Conservation (phyloP, 2,797 vertebrate genomes). For the Mormyrus hasselquistii region DNA sequence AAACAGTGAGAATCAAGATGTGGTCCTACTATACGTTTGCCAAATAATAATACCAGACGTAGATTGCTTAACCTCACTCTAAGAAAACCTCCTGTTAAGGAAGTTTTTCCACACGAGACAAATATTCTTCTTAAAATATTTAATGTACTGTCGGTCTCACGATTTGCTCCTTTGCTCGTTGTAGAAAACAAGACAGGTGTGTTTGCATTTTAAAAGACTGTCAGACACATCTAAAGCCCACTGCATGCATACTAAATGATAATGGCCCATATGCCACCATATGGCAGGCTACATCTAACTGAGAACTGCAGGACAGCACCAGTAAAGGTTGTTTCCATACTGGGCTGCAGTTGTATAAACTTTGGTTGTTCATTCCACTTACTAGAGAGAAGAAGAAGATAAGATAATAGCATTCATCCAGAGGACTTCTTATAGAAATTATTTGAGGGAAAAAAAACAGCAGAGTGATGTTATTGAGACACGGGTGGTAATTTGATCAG, state of each 20-base stretch:
- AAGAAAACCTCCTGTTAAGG: neutral
- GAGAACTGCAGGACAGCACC: slow-evolving; percentile 47
- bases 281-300: slow-evolving; percentile 42
- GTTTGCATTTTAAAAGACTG: slow-evolving; percentile 37
- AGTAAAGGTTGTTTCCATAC: slow-evolving; percentile 41
- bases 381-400: neutral
- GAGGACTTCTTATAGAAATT: neutral
- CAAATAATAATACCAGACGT: neutral
- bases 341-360: slow-evolving; percentile 13
- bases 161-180: slow-evolving; percentile 20
- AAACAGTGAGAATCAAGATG: neutral
- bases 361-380: neutral
- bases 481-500: neutral
- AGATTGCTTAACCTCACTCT: neutral
- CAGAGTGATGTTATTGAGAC: neutral
- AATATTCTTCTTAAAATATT: neutral
- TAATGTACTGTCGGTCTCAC: slow-evolving; percentile 1
- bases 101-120: neutral
- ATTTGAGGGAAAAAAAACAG: neutral
- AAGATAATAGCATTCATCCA: neutral
- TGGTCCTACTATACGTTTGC: neutral
- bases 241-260: slow-evolving; percentile 47
- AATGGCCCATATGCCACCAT: slow-evolving; percentile 45
- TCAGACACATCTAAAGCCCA: slow-evolving; percentile 29
- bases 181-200: slow-evolving; percentile 27